Conservation (phyloP, 2,888 invertebrate species). For the Drosophila picticornis region DNA sequence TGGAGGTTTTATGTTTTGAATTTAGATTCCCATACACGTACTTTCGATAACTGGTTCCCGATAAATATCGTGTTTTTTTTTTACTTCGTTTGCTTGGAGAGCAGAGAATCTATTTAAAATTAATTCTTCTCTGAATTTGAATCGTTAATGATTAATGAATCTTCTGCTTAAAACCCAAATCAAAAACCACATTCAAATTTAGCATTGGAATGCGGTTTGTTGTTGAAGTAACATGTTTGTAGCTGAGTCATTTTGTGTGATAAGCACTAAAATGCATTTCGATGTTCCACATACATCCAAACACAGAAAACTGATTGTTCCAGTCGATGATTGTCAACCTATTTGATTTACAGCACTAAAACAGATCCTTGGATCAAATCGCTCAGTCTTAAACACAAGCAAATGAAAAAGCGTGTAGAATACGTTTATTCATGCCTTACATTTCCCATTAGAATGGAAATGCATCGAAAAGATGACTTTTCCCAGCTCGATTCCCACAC, state of each 20-base stretch:
- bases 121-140: not conserved
- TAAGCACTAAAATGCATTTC: not conserved
- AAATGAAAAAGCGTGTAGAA: not conserved
- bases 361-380: not conserved
- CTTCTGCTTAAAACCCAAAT: not conserved
- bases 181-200: not conserved
- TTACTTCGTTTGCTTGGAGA: not conserved
- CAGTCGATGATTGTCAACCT: not conserved
- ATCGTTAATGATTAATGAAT: too few species aligned
- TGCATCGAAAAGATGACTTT: not conserved
- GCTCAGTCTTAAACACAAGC: not conserved
- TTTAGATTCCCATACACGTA: not conserved
- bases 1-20: not conserved
- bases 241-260: too few species aligned
- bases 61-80: not conserved
- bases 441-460: not conserved
- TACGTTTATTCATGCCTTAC: not conserved
- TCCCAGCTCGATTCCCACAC: not conserved
- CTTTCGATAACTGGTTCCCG: not conserved
- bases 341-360: not conserved
- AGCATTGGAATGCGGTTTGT: not conserved
- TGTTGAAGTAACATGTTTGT: not conserved
- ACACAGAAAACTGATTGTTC: too few species aligned
- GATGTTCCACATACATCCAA: too few species aligned
- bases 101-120: not conserved